Base-by-base conservation (phyloP, 2,113 vertebrate species). In the Trematomus loennbergii region DNA sequence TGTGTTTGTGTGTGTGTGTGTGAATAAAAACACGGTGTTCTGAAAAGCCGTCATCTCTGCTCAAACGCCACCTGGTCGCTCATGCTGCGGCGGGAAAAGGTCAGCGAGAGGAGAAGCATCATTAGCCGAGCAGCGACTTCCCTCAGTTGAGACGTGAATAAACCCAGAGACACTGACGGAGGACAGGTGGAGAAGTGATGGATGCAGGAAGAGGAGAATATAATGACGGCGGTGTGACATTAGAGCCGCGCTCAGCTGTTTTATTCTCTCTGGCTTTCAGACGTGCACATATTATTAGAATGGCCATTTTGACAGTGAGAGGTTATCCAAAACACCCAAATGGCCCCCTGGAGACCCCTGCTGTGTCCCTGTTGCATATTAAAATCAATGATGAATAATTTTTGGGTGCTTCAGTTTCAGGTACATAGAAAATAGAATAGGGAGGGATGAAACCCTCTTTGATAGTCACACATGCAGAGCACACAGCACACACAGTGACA, bases 31-130 rank as follows among this genome's bases (percentile, higher is more conserved):
- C 36, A 1, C 8, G 36, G 4, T 0, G 0, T 40, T 52, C 11
- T 10, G 49, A 59, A 18, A 71, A 18, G 4, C 25, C 0, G 12
- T 61, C 33, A 22, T 69, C 64, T 69, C 69, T 40, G 53, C 15
- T 80, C 77, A 61, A 16, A 58, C 50, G n/a, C 79, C 82, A 66
- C 55, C 65, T 33, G 33, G 12, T 57, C 17, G 43, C 82, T 72
- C 43, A 43, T 36, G 62, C 58, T n/a, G 66, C 78, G 33, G 69
- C 8, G 46, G 49, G 72, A 82, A 29, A 87, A 87, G 91, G 91
- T 91, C 88, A 80, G 50, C 4, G 17, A 58, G 67, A 70, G 63
- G 75, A 67, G 81, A 86, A 20, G 69, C 79, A 48, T 84, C 65
- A 78, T 88, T 90, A 88, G 55, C 69, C 13, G n/a, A 75, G 71